These are phyloP conservation scores for Polypedilum pembai DNA, from an alignment of 1,140 invertebrate species.

Conservation along the genomic window DNA sequence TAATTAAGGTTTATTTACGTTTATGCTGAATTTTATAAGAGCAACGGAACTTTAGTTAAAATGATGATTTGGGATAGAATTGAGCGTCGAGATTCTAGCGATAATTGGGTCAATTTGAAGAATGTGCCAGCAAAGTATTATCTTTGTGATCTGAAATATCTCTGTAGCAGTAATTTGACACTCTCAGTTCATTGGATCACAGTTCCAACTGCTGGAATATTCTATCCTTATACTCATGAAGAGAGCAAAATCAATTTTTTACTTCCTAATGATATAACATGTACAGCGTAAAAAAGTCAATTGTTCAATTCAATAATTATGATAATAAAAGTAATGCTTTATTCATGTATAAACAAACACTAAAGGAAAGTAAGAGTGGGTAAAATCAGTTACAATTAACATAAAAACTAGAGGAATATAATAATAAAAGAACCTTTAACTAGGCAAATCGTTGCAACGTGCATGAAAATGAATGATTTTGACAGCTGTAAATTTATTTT, in stretches of 20 bases:
- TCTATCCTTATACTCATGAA: neutral
- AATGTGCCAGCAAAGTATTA: neutral
- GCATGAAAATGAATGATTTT: conserved; percentile 24
- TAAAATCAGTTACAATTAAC: neutral
- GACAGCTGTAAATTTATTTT: conserved; percentile 24
- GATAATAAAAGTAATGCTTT: too few relatives aligned
- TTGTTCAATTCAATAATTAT: too few relatives aligned
- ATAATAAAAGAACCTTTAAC: neutral
- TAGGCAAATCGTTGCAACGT: neutral
- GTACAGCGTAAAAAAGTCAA: too few relatives aligned
- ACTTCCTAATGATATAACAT: neutral
- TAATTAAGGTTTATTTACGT: neutral
- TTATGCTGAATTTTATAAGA: neutral
- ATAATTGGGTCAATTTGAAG: neutral
- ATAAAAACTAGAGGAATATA: neutral
- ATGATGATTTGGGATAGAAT: conserved; percentile 7
- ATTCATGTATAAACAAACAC: too few relatives aligned
- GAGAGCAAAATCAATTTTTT: neutral
- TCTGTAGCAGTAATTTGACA: neutral
- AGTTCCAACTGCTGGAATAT: neutral
- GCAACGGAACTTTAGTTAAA: neutral
- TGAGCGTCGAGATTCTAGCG: neutral
- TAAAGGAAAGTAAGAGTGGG: neutral
- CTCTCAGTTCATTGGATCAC: neutral
- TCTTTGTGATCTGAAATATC: neutral